Conservation (phyloP, 1,140 invertebrate genomes). For the Drosophila elegans region DNA sequence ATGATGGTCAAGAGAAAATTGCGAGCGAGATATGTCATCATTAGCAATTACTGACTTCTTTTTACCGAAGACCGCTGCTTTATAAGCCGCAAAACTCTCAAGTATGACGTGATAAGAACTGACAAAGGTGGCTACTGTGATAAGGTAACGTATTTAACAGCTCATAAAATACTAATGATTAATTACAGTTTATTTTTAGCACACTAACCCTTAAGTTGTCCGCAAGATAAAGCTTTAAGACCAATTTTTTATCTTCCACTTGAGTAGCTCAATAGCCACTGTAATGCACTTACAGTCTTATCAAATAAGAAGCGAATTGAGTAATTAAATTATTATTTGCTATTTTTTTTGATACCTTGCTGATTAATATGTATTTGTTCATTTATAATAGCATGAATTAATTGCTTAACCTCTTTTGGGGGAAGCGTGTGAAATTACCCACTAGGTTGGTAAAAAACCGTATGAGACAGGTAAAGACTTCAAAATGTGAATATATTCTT, state of each 20-base stretch:
- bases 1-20: conserved; percentile 23
- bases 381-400: too few relatives aligned
- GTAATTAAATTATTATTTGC: too few relatives aligned
- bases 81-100: conserved; percentile 19
- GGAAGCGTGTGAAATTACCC: too few relatives aligned
- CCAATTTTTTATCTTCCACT: conserved; percentile 2
- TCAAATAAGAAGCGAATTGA: background rate
- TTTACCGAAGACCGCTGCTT: conserved; percentile 2
- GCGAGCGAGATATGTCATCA: conserved; percentile 8
- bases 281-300: conserved; percentile 1
- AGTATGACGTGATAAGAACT: conserved; percentile 9
- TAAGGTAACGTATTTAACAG: background rate
- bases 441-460: too few relatives aligned
- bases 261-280: background rate
- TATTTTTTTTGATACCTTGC: too few relatives aligned
- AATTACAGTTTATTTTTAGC: background rate
- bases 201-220: background rate
- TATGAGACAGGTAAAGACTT: too few relatives aligned
- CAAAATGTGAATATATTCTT: too few relatives aligned
- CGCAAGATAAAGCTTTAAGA: background rate
- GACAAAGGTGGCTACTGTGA: conserved; percentile 3
- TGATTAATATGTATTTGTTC: too few relatives aligned
- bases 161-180: background rate
- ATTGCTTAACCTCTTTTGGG: too few relatives aligned
- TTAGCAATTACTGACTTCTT: conserved; percentile 12